Percentiles rank a stretch among this genome's conserved stretches.
Evolutionary conservation across 1,140 invertebrate genomes (phyloP).

Genomic region (Drosophila albomicans): DNA sequence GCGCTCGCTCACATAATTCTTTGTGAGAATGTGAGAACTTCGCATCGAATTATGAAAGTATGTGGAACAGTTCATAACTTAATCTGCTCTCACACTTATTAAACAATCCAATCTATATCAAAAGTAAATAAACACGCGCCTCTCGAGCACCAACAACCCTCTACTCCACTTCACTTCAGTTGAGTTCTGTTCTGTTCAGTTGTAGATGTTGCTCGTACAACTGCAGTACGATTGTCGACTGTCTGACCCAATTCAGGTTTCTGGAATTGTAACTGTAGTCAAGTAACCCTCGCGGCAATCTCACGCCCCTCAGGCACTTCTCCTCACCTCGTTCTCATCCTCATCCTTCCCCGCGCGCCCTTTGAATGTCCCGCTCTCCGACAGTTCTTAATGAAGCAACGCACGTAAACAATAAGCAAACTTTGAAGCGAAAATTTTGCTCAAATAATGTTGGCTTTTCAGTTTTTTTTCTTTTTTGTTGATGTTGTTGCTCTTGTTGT

Average conservation of each 20-base stretch:
- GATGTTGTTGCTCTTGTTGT: constrained; percentile 16
- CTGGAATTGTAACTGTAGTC: constrained; percentile 59
- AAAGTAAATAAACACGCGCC: constrained; percentile 78
- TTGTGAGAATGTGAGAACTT: constrained; percentile 27
- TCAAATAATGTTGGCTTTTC: constrained; percentile 73
- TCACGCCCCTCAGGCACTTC: constrained; percentile 26
- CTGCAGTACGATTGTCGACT: constrained; percentile 48
- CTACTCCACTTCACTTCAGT: constrained; percentile 8
- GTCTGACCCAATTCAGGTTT: constrained; percentile 76
- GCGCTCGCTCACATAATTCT: background rate
- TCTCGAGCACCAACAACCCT: constrained; percentile 55
- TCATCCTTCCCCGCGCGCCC: background rate
- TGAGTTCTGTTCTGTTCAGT: background rate
- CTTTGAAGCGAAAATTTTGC: constrained; percentile 83
- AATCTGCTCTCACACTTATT: constrained; percentile 56
- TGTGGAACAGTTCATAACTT: constrained; percentile 48
- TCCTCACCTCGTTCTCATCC: constrained; percentile 12
- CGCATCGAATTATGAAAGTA: constrained; percentile 35
- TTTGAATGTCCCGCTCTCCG: constrained; percentile 1
- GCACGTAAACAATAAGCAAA: constrained; percentile 83
- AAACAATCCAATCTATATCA: constrained; percentile 79
- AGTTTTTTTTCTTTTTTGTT: constrained; percentile 35
- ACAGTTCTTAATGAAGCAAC: constrained; percentile 80
- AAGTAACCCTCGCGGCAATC: constrained; percentile 64
- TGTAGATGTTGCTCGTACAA: constrained; percentile 21